phyloP scores from a whole-genome alignment of 2,888 invertebrate species.

The Amphiduros pacificus region DNA sequence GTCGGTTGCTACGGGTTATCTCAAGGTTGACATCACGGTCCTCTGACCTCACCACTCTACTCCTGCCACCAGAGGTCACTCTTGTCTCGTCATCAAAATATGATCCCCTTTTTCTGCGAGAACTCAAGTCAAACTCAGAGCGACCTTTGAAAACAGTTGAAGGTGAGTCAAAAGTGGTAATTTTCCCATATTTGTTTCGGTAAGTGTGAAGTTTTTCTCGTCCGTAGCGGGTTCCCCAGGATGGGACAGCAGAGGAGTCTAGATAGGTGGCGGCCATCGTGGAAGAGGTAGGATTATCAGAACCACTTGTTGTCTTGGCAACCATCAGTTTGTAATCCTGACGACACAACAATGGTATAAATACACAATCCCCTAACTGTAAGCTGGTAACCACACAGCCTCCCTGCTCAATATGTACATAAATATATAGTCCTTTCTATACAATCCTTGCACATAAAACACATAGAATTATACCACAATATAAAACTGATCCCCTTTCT shows the following conservation, averaged over 20 bases:
- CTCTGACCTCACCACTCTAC: too few relatives aligned
- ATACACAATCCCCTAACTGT: neutral
- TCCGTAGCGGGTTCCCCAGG: constrained; percentile 10
- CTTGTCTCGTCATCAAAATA: too few relatives aligned
- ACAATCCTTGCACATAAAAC: too few relatives aligned
- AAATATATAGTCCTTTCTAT: too few relatives aligned
- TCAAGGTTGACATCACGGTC: neutral
- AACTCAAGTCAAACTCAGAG: too few relatives aligned
- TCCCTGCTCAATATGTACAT: too few relatives aligned
- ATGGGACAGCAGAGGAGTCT: constrained; percentile 1
- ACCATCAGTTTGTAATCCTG: constrained; percentile 8
- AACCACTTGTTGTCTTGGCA: neutral
- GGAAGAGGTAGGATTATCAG: neutral
- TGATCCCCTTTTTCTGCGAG: too few relatives aligned
- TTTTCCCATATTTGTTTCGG: neutral
- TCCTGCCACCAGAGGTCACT: too few relatives aligned
- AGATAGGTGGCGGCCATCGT: neutral
- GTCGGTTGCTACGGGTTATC: neutral
- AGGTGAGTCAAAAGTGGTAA: constrained; percentile 5
- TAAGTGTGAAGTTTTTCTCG: neutral
- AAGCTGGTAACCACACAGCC: too few relatives aligned
- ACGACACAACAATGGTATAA: neutral
- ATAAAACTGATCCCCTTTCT: too few relatives aligned
- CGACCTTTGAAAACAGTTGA: neutral
- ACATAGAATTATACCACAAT: too few relatives aligned